Evolutionary conservation across 2,888 invertebrate species (phyloP).

Genomic region (Aleiodes leptofemur): DNA sequence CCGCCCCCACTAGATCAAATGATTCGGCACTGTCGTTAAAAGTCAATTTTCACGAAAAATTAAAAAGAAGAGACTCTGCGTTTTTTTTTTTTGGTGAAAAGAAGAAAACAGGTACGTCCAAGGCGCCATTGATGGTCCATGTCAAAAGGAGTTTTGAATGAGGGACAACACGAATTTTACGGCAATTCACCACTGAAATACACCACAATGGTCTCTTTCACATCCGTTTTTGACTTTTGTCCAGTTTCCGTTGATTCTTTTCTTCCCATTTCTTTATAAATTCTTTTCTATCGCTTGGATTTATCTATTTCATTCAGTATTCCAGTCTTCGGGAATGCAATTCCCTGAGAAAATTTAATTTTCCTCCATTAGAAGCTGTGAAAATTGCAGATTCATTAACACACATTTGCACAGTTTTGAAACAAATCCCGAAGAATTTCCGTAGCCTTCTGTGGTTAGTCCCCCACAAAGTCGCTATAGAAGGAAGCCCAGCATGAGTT

Average conservation of each 20-base stretch:
- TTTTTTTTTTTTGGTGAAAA: slow-evolving; percentile 24
- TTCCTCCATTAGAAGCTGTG: too few relatives aligned
- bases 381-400: too few relatives aligned
- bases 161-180: slow-evolving; percentile 73
- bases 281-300: background rate
- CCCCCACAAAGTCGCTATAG: background rate
- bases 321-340: too few relatives aligned
- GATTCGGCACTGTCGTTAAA: slow-evolving; percentile 59
- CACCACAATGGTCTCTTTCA: slow-evolving; percentile 59
- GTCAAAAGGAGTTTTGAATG: slow-evolving; percentile 64
- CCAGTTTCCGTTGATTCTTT: slow-evolving; percentile 45
- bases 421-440: background rate
- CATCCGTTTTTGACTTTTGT: slow-evolving; percentile 73
- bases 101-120: slow-evolving; percentile 38
- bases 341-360: too few relatives aligned
- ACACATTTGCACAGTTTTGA: too few relatives aligned
- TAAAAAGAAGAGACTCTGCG: slow-evolving; percentile 46
- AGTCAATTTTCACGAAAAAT: slow-evolving; percentile 53
- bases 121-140: slow-evolving; percentile 31
- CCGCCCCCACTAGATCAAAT: slow-evolving; percentile 61
- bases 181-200: slow-evolving; percentile 67
- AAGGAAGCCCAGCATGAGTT: slow-evolving; percentile 9
- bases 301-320: slow-evolving; percentile 8
- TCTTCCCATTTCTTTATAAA: slow-evolving; percentile 14
- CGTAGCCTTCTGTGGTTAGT: slow-evolving; percentile 29